Evolutionary conservation across 2,888 invertebrate species (phyloP).

Genomic region (Schizotus pectinicornis): DNA sequence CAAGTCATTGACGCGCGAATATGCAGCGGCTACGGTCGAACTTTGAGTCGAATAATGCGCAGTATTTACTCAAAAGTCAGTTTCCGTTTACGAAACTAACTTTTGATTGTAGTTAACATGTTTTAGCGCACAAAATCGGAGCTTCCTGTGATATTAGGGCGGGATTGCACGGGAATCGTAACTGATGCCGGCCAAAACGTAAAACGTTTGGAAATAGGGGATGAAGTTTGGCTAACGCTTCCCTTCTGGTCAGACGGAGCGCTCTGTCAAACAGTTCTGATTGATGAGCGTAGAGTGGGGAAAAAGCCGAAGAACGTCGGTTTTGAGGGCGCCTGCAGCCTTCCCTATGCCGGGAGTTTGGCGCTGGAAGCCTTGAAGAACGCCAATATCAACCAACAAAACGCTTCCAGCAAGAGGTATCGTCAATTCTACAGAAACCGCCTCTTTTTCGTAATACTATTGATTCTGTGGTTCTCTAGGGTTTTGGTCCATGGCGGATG

Average conservation of each 20-base stretch:
- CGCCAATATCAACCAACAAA: slow-evolving; percentile 59
- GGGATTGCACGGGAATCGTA: slow-evolving; percentile 68
- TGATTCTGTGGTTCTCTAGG: slow-evolving; percentile 56
- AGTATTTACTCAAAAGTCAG: slow-evolving; percentile 44
- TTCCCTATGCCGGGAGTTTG: slow-evolving; percentile 66
- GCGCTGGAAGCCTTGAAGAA: slow-evolving; percentile 63
- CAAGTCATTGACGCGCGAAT: slow-evolving; percentile 66
- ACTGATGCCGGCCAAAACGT: slow-evolving; percentile 67
- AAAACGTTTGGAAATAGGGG: slow-evolving; percentile 65
- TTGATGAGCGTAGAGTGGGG: slow-evolving; percentile 61
- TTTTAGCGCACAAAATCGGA: slow-evolving; percentile 55
- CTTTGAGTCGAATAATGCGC: slow-evolving; percentile 47
- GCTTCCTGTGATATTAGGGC: slow-evolving; percentile 65
- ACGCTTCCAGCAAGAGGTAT: slow-evolving; percentile 63
- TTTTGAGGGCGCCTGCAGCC: slow-evolving; percentile 66
- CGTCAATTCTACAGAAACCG: too few species aligned
- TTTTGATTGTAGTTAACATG: slow-evolving; percentile 6
- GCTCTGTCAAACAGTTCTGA: slow-evolving; percentile 63
- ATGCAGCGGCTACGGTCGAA: slow-evolving; percentile 62
- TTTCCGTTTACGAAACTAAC: not conserved
- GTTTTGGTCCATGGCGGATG: slow-evolving; percentile 65
- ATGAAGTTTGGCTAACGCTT: slow-evolving; percentile 66
- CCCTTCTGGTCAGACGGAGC: slow-evolving; percentile 67
- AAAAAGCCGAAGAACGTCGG: slow-evolving; percentile 64
- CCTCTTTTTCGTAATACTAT: too few species aligned